These are phyloP conservation scores for zebrafish (Danio rerio) DNA, from an alignment of 2,113 vertebrate genomes.

Conservation along the genomic window GRCz12tu NC_133199.1:14401501-14402000, in stretches of 20 bases:
- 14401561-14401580: background rate
- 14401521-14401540: constrained; percentile 11
- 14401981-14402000: constrained; percentile 26
- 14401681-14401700: constrained; percentile 44
- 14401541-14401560: constrained; percentile 7
- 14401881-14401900: background rate
- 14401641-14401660: constrained; percentile 55
- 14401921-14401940: background rate
- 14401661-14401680: constrained; percentile 54
- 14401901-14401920: background rate
- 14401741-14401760: background rate
- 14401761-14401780: background rate
- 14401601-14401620: constrained; percentile 31
- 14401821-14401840: background rate
- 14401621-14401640: constrained; percentile 62
- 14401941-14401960: constrained; percentile 21
- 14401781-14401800: background rate
- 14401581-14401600: constrained; percentile 48
- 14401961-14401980: constrained; percentile 16
- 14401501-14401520: background rate
- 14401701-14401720: constrained; percentile 36
- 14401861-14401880: background rate
- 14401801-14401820: background rate
- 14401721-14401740: background rate
- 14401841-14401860: background rate